Conservation (phyloP, 2,797 vertebrate species). For the Hirundo rustica region DNA sequence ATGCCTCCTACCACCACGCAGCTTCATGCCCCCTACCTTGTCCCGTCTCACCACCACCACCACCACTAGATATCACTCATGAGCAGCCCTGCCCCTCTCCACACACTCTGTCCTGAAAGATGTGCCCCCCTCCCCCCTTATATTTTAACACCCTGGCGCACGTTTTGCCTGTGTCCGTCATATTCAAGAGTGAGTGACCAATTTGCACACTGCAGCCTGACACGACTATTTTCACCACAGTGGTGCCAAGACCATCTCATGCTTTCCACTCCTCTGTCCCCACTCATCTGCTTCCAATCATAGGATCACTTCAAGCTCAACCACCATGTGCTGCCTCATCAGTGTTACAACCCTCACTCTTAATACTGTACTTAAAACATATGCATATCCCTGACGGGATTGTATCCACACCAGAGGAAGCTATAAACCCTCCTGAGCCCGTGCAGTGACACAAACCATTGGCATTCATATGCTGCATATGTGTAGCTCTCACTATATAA, state of each 20-base stretch:
- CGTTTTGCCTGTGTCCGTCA: not conserved
- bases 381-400: not conserved
- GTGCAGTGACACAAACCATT: not conserved
- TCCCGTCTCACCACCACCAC: not conserved
- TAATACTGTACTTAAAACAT: not conserved
- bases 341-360: fast-evolving
- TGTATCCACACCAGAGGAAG: not conserved
- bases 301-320: not conserved
- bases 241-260: not conserved
- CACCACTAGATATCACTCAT: not conserved
- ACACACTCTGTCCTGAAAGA: not conserved
- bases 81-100: not conserved
- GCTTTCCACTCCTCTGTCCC: not conserved
- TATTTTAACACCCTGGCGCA: not conserved
- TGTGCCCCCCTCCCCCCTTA: fast-evolving
- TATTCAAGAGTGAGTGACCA: not conserved
- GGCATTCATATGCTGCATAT: not conserved
- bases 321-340: not conserved
- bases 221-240: not conserved
- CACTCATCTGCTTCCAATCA: not conserved
- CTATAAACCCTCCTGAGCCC: not conserved
- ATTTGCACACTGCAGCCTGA: not conserved
- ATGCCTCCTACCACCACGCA: not conserved
- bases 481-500: not conserved
- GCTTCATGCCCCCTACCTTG: not conserved